Evolutionary conservation across 2,797 vertebrate species (phyloP).

Genomic region (Cryptoblepharus egeriae): DNA sequence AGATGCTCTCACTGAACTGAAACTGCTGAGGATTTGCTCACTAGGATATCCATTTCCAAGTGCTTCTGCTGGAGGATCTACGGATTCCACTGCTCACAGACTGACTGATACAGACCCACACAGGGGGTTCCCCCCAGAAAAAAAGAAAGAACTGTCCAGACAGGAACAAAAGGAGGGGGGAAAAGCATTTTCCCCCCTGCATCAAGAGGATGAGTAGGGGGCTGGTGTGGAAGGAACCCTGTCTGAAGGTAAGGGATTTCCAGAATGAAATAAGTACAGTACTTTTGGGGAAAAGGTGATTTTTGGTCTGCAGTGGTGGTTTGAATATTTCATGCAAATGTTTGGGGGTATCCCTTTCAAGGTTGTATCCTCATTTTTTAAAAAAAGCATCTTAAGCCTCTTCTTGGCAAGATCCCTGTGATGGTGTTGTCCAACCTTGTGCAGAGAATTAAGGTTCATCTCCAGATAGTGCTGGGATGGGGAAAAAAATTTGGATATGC

Average conservation of each 20-base stretch:
- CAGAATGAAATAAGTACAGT: constrained; percentile 16
- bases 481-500: background rate
- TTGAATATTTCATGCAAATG: background rate
- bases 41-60: constrained; percentile 60
- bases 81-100: constrained; percentile 39
- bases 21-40: constrained; percentile 65
- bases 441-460: background rate
- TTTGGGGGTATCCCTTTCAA: background rate
- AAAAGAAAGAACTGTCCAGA: constrained; percentile 37
- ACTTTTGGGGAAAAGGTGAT: background rate
- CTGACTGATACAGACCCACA: constrained; percentile 37
- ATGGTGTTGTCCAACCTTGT: background rate
- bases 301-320: constrained; percentile 2
- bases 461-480: background rate
- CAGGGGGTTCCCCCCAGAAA: constrained; percentile 18
- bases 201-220: constrained; percentile 69
- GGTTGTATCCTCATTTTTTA: background rate
- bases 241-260: constrained; percentile 75
- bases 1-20: constrained; percentile 67
- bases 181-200: constrained; percentile 49
- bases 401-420: background rate
- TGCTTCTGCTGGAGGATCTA: constrained; percentile 59
- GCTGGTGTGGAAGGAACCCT: constrained; percentile 60
- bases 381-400: background rate
- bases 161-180: constrained; percentile 57